Conservation (phyloP, 2,113 vertebrate species). For the Malurus melanocephalus region DNA sequence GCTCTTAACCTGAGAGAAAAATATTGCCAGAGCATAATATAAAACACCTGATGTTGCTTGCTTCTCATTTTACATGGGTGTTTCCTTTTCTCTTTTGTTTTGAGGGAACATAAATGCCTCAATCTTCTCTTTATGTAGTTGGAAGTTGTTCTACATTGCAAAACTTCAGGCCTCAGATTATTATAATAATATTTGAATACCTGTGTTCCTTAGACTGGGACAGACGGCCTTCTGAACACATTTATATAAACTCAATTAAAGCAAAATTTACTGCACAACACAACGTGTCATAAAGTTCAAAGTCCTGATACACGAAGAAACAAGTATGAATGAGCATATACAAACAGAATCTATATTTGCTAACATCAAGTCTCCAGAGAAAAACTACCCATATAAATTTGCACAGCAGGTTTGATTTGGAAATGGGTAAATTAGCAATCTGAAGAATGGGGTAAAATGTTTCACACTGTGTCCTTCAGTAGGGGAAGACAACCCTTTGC, state of each 20-base stretch:
- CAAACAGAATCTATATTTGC: not conserved
- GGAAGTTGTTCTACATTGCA: not conserved
- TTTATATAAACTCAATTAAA: not conserved
- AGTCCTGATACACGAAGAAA: not conserved
- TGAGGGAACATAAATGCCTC: not conserved
- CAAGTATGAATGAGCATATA: not conserved
- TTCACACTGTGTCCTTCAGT: not conserved
- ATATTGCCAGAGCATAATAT: not conserved
- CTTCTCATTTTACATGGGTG: not conserved
- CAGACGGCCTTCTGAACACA: not conserved
- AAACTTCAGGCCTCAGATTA: not conserved
- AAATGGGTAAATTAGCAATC: not conserved
- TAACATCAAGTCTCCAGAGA: not conserved
- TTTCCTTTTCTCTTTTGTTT: not conserved
- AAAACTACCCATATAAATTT: not conserved
- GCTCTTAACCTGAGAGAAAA: conserved; percentile 33
- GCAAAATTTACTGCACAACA: not conserved
- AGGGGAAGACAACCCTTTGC: not conserved
- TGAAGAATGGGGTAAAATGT: not conserved
- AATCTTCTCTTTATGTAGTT: not conserved
- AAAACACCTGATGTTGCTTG: not conserved
- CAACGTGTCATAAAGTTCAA: not conserved
- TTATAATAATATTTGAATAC: not conserved
- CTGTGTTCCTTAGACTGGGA: not conserved
- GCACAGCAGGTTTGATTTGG: not conserved